A percentile compares a stretch with the other conserved stretches of the same genome.
phyloP scores from a whole-genome alignment of 2,888 invertebrate species.

The Molorchus minor region DNA sequence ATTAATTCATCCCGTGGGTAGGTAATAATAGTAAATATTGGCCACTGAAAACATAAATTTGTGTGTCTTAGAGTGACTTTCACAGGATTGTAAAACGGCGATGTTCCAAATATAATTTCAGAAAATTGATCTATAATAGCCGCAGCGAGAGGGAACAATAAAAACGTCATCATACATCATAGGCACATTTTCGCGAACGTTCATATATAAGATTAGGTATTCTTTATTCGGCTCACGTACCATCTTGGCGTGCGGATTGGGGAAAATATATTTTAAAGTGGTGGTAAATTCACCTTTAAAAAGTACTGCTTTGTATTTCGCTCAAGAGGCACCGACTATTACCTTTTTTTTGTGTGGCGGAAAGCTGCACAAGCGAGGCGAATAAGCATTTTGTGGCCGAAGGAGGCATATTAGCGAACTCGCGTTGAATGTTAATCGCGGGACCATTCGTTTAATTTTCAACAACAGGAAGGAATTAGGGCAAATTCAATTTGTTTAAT shows the following conservation, averaged over 20 bases:
- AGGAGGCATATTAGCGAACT: slow-evolving; percentile 37
- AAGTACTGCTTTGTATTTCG: slow-evolving; percentile 52
- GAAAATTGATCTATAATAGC: no score
- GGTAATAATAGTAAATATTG: no score
- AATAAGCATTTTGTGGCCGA: slow-evolving; percentile 34
- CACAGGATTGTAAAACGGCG: no score
- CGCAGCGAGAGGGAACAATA: no score
- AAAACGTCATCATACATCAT: slow-evolving; percentile 6
- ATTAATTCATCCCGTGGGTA: no score
- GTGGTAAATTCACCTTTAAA: slow-evolving; percentile 54
- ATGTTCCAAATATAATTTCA: no score
- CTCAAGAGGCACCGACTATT: slow-evolving; percentile 37
- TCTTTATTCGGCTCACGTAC: slow-evolving; percentile 46
- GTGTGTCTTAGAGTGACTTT: no score
- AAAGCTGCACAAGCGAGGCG: slow-evolving; percentile 34
- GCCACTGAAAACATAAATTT: no score
- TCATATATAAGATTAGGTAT: slow-evolving; percentile 37
- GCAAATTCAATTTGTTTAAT: not conserved
- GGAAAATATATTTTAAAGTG: slow-evolving; percentile 53
- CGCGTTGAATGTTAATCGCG: slow-evolving; percentile 27
- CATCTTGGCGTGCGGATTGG: slow-evolving; percentile 47
- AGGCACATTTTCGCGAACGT: slow-evolving; percentile 1
- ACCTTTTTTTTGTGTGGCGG: slow-evolving; percentile 40
- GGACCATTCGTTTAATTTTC: slow-evolving; percentile 9
- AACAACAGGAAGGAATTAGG: not conserved